A percentile compares a stretch with the other conserved stretches of the same genome.
Conservation (phyloP, 2,113 vertebrate species). For the Halcyon malimbica region DNA sequence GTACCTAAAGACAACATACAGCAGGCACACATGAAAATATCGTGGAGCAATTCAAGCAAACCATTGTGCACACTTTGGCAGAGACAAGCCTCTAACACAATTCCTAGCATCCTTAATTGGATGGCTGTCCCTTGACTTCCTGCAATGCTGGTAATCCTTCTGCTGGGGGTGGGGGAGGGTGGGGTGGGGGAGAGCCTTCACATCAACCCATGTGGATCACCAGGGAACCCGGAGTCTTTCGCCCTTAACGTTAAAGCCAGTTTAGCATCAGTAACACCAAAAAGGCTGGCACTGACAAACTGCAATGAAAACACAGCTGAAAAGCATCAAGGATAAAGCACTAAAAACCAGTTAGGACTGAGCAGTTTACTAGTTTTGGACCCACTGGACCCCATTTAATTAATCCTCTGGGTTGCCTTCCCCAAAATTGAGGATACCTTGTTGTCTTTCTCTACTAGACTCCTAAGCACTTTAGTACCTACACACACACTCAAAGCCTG, state of each 20-base stretch:
- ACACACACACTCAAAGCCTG: background rate
- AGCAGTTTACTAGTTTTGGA: background rate
- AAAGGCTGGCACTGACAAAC: background rate
- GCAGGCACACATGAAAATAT: background rate
- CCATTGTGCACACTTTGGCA: fast-evolving
- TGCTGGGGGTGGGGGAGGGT: background rate
- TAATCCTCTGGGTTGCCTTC: background rate
- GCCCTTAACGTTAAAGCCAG: background rate
- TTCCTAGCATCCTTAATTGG: background rate
- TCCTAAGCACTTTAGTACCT: background rate
- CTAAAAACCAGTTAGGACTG: background rate
- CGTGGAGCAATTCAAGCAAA: background rate
- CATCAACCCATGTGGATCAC: background rate
- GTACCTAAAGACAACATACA: background rate
- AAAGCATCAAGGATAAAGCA: background rate
- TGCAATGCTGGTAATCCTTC: background rate
- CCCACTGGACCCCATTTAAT: background rate
- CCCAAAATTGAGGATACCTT: background rate
- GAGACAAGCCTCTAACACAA: background rate
- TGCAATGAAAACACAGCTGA: background rate
- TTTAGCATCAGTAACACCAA: background rate
- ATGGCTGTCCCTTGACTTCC: background rate
- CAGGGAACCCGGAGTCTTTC: background rate
- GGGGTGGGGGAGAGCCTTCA: background rate
- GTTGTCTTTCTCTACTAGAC: background rate